Conservation (phyloP, 2,888 invertebrate species). For the Drosophila acutilabella region DNA sequence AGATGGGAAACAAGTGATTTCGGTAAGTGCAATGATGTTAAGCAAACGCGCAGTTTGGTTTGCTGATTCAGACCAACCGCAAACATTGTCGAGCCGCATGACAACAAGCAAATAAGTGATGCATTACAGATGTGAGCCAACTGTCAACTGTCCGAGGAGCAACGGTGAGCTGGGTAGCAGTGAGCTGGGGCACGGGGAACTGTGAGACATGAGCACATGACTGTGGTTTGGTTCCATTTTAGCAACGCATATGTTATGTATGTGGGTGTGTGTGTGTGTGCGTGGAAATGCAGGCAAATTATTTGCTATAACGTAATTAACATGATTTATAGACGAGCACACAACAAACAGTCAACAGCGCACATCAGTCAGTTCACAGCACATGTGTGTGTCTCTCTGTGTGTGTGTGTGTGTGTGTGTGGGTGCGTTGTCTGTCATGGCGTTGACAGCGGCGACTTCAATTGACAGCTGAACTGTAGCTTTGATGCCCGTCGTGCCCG, state of each 20-base stretch:
- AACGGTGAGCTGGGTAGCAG: background rate
- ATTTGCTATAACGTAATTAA: slow-evolving; percentile 80
- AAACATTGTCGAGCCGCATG: slow-evolving; percentile 63
- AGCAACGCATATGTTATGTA: slow-evolving; percentile 8
- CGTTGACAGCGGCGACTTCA: slow-evolving; percentile 60
- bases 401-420: slow-evolving; percentile 8
- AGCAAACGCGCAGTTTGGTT: slow-evolving; percentile 13
- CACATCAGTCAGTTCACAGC: slow-evolving; percentile 46
- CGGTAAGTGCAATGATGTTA: slow-evolving; percentile 12
- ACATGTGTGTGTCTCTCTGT: slow-evolving; percentile 1
- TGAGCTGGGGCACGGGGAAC: background rate
- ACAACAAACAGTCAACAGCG: slow-evolving; percentile 65
- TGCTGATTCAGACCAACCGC: slow-evolving; percentile 50
- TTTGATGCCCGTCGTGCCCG: slow-evolving; percentile 54
- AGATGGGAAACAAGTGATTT: slow-evolving; percentile 1
- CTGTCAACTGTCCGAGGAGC: slow-evolving; percentile 37
- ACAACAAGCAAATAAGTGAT: slow-evolving; percentile 65
- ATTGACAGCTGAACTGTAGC: slow-evolving; percentile 69
- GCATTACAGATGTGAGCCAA: slow-evolving; percentile 61
- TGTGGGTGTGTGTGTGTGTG: slow-evolving; percentile 31
- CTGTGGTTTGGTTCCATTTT: slow-evolving; percentile 21
- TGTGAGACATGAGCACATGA: slow-evolving; percentile 3
- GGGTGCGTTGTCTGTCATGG: slow-evolving; percentile 62
- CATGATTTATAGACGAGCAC: slow-evolving; percentile 79
- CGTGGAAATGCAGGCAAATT: slow-evolving; percentile 67